Base-by-base conservation (phyloP, 2,797 vertebrate genomes). In the Galago senegalensis region DNA sequence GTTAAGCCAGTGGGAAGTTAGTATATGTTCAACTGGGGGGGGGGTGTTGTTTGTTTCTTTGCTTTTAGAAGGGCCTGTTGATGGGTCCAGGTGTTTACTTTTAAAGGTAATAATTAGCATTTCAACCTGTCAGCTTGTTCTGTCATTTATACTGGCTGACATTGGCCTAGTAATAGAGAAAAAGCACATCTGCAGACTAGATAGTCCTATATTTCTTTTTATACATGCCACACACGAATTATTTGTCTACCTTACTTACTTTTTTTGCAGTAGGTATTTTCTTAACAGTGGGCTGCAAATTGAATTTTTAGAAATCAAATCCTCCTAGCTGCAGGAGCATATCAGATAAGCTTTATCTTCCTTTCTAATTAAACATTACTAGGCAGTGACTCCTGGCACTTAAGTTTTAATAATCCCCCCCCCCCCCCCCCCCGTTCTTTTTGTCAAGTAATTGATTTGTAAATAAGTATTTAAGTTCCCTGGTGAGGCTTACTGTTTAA, bases 101-200 rank as follows among this genome's bases (percentile, higher is more conserved):
- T 95, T 93, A 97, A 97, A 98, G 95, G 95, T 93, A 96, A 97
- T 75, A 94, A 97, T 98, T 98, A 98, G 86, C 94, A 98, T 98
- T 98, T 98, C 95, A 97, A 93, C 83, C 75, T 96, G 89, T 98
- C 97, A 98, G 97, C 87, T 97, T 91, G 80, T 97, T 97, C 95
- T 94, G 23, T 95, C 46, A 0, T 86, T 83, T 90, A 46, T 31
- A 85, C 21, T 90, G 49, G 20, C 82, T 96, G 87, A 94, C 60
- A 83, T 43, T 96, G 87, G 58, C 67, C 77, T 96, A 29, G 69
- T 94, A 89, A 73, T 94, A 91, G 70, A 83, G 60, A 73, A 91
- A 96, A 95, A 87, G 43, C n/a, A 31, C 87, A 84, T 53, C 43
- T 12, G 23, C 49, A 86, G 37, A 81, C 29, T 67, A 72, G 77